Evolutionary conservation across 1,140 invertebrate genomes (phyloP), one percentile per base, ranked within the genome.

Genomic region (Caerostris darwini): DNA sequence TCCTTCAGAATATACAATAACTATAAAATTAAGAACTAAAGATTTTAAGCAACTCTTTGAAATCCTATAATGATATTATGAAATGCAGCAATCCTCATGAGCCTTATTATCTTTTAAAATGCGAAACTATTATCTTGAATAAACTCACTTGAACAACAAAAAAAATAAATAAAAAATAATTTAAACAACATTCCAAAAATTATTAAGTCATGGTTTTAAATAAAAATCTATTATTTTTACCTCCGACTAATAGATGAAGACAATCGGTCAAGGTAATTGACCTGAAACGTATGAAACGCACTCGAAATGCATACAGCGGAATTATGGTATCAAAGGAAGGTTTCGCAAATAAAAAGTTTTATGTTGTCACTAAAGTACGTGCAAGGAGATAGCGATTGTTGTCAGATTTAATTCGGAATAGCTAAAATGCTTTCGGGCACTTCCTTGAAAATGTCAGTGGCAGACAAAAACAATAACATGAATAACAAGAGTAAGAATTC

Each of bases 201-300:
- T 34, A 34, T 34, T 34, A 34, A 12, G 71, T 77, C 71, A 53
- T 53, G 71, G 6, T 77, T 77, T 50, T 12, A 50, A 77, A 77
- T 12, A 10, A 12, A 19, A 77, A 77, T 12, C 10, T 12, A 12
- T 3, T 12, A 14, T 64, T 64, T 64, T 64, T 64, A 77, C 12
- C 34, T 7, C 8, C 34, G 53, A 56, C 77, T 82, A 3, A n/a
- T 14, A 19, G 82, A 8, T 7, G 7, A 19, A 83, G 14, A 58
- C 82, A 83, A 57, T 56, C 56, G 54, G 82, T 83, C 82, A 83
- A 83, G 82, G 82, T 83, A 83, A 10, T 56, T 83, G 82, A 83
- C 82, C 82, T 34, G 53, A n/a, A 17, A 5, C 56, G 5, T 7
- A 57, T 57, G n/a, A n/a, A n/a, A 34, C 17, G 56, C 6, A 83